Evolutionary conservation across 92 coral and sea anemone species (phyloP).

Genomic region (Porites lobata): DNA sequence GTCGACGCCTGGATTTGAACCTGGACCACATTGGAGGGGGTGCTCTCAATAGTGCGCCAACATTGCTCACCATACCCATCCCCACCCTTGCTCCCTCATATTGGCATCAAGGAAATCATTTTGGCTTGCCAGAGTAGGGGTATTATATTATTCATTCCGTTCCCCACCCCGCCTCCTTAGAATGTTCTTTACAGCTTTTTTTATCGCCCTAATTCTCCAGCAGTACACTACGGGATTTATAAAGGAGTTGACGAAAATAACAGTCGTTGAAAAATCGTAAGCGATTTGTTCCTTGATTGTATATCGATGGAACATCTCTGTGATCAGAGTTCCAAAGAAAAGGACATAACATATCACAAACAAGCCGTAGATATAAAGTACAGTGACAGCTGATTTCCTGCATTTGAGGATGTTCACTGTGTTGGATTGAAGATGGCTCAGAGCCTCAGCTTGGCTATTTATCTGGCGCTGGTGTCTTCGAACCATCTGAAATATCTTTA

Average conservation of each 20-base stretch:
- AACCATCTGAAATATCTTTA: background rate
- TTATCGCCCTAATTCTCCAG: conserved; percentile 38
- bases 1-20: too few species aligned
- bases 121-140: too few species aligned
- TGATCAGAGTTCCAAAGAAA: conserved; percentile 13
- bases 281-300: conserved; percentile 17
- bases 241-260: conserved; percentile 44
- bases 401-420: background rate
- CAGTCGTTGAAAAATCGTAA: conserved; percentile 35
- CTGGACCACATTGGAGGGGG: too few species aligned
- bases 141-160: background rate
- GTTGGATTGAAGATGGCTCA: background rate
- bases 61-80: too few species aligned
- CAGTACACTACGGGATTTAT: conserved; percentile 47
- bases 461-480: background rate
- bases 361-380: conserved; percentile 14
- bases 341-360: conserved; percentile 31
- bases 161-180: background rate
- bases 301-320: conserved; percentile 14
- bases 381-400: conserved; percentile 25
- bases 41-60: too few species aligned
- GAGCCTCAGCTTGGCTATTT: background rate
- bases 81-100: too few species aligned
- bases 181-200: background rate
- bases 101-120: too few species aligned